Evolutionary conservation across 2,888 invertebrate species (phyloP).

Genomic region (Metopia argyrocephala): DNA sequence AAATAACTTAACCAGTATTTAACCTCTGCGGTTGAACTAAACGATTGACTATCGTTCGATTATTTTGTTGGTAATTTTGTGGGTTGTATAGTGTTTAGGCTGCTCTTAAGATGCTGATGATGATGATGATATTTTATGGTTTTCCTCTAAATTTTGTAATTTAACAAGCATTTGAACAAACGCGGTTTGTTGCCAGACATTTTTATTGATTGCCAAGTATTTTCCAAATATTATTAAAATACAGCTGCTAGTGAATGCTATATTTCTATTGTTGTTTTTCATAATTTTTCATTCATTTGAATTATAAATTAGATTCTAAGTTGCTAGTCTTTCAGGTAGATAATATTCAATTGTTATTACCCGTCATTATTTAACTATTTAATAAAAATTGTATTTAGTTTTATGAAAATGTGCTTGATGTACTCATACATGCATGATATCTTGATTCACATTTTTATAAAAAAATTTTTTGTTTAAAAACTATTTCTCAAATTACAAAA

Average conservation of each 20-base stretch:
- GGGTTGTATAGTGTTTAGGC: slow-evolving; percentile 16
- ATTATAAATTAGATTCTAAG: slow-evolving; percentile 31
- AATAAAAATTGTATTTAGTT: slow-evolving; percentile 30
- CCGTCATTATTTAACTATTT: slow-evolving; percentile 49
- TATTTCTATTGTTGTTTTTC: slow-evolving; percentile 30
- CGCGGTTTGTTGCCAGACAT: not conserved
- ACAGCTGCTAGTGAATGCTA: not conserved
- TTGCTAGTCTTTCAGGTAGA: slow-evolving; percentile 69
- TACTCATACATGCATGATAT: too few relatives aligned
- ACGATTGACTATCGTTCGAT: not conserved
- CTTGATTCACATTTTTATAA: too few relatives aligned
- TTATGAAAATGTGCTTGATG: slow-evolving; percentile 2
- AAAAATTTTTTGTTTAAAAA: too few relatives aligned
- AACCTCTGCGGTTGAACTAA: slow-evolving; percentile 69
- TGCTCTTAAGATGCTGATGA: too few relatives aligned
- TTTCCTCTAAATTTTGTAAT: too few relatives aligned
- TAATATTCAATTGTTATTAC: slow-evolving; percentile 57
- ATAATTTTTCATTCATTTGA: slow-evolving; percentile 34
- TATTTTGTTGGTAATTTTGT: not conserved
- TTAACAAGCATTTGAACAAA: too few relatives aligned
- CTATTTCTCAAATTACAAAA: too few relatives aligned
- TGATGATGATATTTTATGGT: too few relatives aligned
- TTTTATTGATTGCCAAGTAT: slow-evolving; percentile 18
- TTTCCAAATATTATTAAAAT: slow-evolving; percentile 36
- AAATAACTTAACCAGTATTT: slow-evolving; percentile 77